Base-by-base conservation (phyloP, 2,888 invertebrate genomes). In the Pachycephus smyrnensis region DNA sequence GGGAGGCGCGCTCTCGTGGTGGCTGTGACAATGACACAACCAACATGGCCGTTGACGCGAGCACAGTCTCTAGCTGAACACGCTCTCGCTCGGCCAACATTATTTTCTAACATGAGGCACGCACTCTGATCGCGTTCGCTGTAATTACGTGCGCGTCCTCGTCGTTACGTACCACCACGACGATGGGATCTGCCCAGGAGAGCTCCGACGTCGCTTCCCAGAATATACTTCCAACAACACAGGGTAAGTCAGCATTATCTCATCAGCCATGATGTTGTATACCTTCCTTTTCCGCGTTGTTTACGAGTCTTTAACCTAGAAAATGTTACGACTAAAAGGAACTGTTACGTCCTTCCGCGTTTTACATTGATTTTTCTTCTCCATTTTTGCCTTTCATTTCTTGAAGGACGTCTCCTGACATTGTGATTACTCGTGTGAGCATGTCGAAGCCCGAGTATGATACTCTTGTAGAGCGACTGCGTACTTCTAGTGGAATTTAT, bases 261-360 rank as follows among this genome's bases (percentile, higher is more conserved):
- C 71, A 55, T 55, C 55, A 55, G 55, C 55, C 55, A 55, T 55
- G 55, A 55, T 55, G 55, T 23, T 55, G 15, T 23, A 23, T 23
- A 55, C 55, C 0, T 55, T 55, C 6, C 6, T n/a, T 71, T 73
- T 73, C 69, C 75, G 75, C 74, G 79, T 80, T 82, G 81, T 85
- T 85, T 83, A 86, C 80, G 80, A 83, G 78, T 76, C 75, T 76
- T 79, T 81, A 79, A 77, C 76, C 79, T 73, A 76, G 75, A 71
- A 69, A 81, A 68, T 79, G 80, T 79, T 73, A 77, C 55, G 55
- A 23, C 23, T 6, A 23, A 55, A 55, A 23, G 23, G 9, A 55
- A 55, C 9, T 23, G 2, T 23, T 55, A 23, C 55, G 6, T 23
- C 23, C 9, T 55, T 9, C 2, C 9, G 9, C 23, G 55, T 55